phyloP scores from a whole-genome alignment of 2,797 vertebrate genomes.

The Sternotherus odoratus region DNA sequence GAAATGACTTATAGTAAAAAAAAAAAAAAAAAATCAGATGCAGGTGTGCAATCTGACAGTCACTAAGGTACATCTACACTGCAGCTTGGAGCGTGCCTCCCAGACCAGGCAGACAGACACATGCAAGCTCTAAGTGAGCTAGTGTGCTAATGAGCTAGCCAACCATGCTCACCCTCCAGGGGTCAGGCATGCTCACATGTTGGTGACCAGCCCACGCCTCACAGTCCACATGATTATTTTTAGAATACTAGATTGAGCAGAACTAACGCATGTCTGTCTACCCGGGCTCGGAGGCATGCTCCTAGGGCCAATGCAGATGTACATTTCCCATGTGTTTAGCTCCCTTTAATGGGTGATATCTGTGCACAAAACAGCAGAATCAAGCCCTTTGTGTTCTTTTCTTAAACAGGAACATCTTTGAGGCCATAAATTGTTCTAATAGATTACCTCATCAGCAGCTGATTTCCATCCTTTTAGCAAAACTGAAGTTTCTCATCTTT shows the following conservation, averaged over 20 bases:
- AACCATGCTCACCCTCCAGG: background rate
- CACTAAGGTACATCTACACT: background rate
- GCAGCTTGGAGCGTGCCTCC: background rate
- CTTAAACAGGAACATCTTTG: background rate
- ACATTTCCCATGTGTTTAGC: background rate
- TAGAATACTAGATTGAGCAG: background rate
- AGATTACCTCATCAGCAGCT: background rate
- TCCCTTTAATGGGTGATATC: background rate
- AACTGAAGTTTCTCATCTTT: background rate
- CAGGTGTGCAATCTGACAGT: rapidly evolving
- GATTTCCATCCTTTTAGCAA: background rate
- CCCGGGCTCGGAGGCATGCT: background rate
- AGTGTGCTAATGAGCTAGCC: background rate
- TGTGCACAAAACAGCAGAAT: background rate
- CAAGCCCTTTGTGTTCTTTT: background rate
- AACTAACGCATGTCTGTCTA: background rate
- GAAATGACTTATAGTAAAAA: background rate
- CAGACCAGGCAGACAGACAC: background rate
- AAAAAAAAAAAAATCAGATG: too few relatives aligned
- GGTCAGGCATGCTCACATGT: background rate
- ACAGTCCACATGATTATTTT: background rate
- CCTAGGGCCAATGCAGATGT: background rate
- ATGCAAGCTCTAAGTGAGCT: background rate
- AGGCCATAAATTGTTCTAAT: background rate
- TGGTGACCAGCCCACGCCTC: background rate